Base-by-base conservation (phyloP, 2,797 vertebrate species). In the Morelia viridis region DNA sequence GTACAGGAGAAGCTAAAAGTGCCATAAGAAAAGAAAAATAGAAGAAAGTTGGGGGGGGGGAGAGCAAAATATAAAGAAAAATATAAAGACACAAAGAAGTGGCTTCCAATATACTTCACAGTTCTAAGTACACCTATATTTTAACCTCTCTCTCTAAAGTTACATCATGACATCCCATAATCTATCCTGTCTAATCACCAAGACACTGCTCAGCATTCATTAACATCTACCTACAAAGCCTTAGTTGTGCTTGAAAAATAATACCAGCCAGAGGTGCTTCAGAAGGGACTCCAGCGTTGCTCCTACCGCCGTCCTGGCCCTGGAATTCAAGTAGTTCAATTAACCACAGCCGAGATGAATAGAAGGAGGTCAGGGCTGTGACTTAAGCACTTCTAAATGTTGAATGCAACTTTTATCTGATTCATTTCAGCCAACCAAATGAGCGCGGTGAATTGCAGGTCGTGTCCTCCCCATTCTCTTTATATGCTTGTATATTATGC, bases 401-500 rank as follows among this genome's bases (percentile, higher is more conserved):
- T 65, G 60, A 62, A 31, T 85, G 31, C 60, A 89, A 58, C 76
- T 92, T 88, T 92, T 85, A 85, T 92, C 71, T 88, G 92, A 88
- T 92, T 84, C 92, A 93, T 93, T 93, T 60, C 84, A 46, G 4
- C 85, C 85, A 86, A 92, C 94, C 93, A 89, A 28, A 92, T 88
- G 90, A 89, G 93, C 3, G 24, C 28, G 89, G 46, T 84, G 87
- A 89, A 89, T 85, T 85, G 84, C 64, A 13, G 60, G 84, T 65
- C 64, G 71, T 9, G 60, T 68, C 58, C 50, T 61, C 10, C 15
- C 9, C 71, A 84, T 89, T 92, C 91, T 89, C 22, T 92, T 92
- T 89, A 85, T 89, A 89, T 89, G 61, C 53, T 89, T 89, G 57
- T 93, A 89, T 90, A 95, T 93, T 96, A 68, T 80, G 93, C 93